These are phyloP conservation scores for Fissipunctia ypsillon DNA, from an alignment of 2,888 invertebrate genomes.

Conservation along the genomic window DNA sequence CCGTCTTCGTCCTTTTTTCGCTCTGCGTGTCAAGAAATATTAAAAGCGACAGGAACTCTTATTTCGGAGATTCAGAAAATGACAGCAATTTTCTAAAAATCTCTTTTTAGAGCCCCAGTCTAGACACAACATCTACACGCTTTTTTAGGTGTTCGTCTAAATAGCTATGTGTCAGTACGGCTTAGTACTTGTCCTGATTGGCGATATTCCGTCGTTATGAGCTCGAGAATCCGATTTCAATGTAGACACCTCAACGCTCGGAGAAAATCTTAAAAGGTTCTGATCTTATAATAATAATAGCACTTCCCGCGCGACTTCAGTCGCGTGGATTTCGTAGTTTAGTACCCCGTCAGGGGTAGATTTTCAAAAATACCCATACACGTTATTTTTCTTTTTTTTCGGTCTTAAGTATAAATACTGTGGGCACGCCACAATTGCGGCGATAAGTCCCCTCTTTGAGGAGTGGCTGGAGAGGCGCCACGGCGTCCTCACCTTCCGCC, in stretches of 20 bases:
- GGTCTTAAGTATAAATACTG: too few species aligned
- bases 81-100: not conserved
- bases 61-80: not conserved
- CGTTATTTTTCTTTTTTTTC: too few species aligned
- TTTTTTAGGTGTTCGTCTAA: constrained; percentile 19
- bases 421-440: too few species aligned
- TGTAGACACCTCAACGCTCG: not conserved
- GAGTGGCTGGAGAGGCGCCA: too few species aligned
- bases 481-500: too few species aligned
- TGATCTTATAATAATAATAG: not conserved
- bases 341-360: too few species aligned
- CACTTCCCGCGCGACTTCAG: too few species aligned
- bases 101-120: constrained; percentile 19
- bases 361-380: too few species aligned
- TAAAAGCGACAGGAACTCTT: not conserved
- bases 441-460: too few species aligned
- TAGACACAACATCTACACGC: constrained; percentile 21
- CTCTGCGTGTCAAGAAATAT: not conserved
- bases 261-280: not conserved
- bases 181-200: constrained; percentile 49
- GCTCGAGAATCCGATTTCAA: constrained; percentile 15
- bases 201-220: constrained; percentile 27
- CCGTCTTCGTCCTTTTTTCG: too few species aligned
- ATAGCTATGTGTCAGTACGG: constrained; percentile 24
- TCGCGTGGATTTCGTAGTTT: too few species aligned